Conservation (phyloP, 2,888 invertebrate species). For the Drosophila anceps region DNA sequence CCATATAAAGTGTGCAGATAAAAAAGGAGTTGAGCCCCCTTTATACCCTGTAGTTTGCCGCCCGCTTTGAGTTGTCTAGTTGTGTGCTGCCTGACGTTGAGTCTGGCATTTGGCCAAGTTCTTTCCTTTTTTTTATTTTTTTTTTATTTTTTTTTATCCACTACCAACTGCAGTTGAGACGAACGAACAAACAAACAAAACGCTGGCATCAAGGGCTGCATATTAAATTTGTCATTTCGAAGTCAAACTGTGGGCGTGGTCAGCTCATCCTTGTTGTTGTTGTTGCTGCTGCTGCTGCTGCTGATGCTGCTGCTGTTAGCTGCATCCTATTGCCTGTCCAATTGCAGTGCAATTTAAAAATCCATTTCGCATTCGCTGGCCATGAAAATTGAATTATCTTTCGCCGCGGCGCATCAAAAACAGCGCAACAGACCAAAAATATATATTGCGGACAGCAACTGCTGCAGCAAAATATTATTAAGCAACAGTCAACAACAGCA, state of each 20-base stretch:
- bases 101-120: conserved; percentile 71
- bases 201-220: conserved; percentile 56
- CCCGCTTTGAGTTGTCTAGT: conserved; percentile 5
- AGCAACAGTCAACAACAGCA: conserved; percentile 25
- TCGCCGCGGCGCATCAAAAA: conserved; percentile 9
- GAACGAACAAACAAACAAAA: conserved; percentile 63
- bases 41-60: background rate
- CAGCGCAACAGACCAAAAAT: background rate
- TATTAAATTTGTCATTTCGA: conserved; percentile 78
- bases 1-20: conserved; percentile 62
- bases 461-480: conserved; percentile 28
- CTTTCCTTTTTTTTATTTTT: background rate
- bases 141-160: conserved; percentile 20
- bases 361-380: conserved; percentile 46
- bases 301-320: background rate
- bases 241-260: conserved; percentile 33
- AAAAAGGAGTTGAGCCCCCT: conserved; percentile 51
- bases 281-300: background rate
- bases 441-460: conserved; percentile 1
- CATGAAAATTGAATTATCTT: conserved; percentile 55
- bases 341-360: conserved; percentile 56
- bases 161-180: conserved; percentile 51
- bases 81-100: conserved; percentile 29
- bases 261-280: conserved; percentile 21
- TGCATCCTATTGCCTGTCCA: conserved; percentile 47